phyloP scores from a whole-genome alignment of 2,797 vertebrate species.

The Propithecus perrieri region DNA sequence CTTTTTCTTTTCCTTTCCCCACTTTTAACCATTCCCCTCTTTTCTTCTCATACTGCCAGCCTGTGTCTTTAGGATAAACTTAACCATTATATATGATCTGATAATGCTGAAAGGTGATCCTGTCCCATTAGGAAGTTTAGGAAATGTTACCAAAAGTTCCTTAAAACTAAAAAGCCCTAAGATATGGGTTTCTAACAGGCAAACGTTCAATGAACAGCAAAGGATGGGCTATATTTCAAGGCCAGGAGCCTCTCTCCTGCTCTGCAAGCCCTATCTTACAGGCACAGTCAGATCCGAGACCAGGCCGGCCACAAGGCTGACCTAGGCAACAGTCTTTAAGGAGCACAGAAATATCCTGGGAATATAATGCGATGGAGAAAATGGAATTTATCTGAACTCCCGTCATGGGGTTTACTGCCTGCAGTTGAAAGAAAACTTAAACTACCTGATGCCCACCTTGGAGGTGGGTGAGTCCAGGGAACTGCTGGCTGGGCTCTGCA shows the following conservation, averaged over 20 bases:
- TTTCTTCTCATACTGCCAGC: neutral
- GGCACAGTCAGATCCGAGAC: neutral
- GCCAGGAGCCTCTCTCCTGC: neutral
- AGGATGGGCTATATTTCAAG: neutral
- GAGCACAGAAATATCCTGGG: neutral
- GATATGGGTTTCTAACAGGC: neutral
- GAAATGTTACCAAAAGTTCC: neutral
- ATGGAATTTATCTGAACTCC: neutral
- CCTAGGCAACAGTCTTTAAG: neutral
- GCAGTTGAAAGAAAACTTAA: neutral
- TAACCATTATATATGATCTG: neutral
- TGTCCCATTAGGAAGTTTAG: neutral
- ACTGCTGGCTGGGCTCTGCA: neutral
- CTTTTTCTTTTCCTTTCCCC: neutral
- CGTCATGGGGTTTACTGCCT: neutral
- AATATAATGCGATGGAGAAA: neutral
- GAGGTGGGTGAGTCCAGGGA: neutral
- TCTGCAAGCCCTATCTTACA: neutral
- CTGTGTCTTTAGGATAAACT: neutral
- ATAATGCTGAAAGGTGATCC: neutral
- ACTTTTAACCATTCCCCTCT: neutral
- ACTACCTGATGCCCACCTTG: neutral
- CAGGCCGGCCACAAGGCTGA: neutral
- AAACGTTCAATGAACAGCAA: neutral
- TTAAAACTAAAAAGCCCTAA: neutral